Conservation (phyloP, 92 coral and sea anemone species). For the Anthopleura xanthogrammica region DNA sequence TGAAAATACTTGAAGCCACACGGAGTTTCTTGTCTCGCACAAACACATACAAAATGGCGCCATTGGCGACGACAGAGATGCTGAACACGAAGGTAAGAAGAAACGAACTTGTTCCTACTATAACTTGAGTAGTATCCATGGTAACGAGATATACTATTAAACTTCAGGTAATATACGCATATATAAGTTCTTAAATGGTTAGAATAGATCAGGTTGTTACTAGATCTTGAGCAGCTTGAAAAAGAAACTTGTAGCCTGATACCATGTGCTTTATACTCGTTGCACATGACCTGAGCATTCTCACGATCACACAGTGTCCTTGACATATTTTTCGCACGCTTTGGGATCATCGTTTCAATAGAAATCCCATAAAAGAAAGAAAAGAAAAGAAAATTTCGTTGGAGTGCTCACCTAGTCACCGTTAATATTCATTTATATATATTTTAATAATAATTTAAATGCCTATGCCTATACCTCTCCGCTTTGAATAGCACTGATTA, state of each 20-base stretch:
- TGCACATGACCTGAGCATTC: neutral
- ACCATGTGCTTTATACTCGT: neutral
- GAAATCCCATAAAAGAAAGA: neutral
- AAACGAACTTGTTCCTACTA: slow-evolving; percentile 11
- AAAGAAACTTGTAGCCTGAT: neutral
- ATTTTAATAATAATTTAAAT: no score
- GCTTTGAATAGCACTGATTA: no score
- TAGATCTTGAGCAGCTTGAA: neutral
- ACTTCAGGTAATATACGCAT: neutral
- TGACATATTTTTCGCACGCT: neutral
- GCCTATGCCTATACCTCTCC: no score
- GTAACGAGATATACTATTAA: neutral
- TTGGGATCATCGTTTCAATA: neutral
- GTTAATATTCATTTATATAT: no score
- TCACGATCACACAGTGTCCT: neutral
- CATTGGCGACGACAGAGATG: slow-evolving; percentile 33
- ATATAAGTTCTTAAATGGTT: neutral
- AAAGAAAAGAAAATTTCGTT: no score
- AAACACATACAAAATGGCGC: slow-evolving; percentile 62
- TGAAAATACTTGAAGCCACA: slow-evolving; percentile 54
- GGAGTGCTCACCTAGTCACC: no score
- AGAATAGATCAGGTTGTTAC: neutral
- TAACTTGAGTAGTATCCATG: slow-evolving; percentile 5
- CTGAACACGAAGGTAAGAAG: slow-evolving; percentile 11
- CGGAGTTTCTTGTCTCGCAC: slow-evolving; percentile 56